phyloP scores from a whole-genome alignment of 2,888 invertebrate genomes.

The Lucinisca nassula region DNA sequence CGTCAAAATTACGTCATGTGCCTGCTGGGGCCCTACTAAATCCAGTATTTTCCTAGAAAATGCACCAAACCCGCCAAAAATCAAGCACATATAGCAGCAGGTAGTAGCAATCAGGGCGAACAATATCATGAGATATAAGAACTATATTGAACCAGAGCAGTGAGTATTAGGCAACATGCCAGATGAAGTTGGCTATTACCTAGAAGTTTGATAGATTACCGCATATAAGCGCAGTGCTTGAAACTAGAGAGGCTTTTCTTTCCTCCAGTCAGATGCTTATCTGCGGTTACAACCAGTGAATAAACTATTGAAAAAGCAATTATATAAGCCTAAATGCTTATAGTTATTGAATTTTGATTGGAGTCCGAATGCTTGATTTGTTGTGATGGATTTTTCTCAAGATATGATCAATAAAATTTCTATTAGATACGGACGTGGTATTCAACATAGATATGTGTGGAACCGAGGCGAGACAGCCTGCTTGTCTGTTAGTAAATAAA shows the following conservation, averaged over 20 bases:
- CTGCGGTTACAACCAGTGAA: background rate
- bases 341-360: background rate
- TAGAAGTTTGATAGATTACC: conserved; percentile 12
- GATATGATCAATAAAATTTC: conserved; percentile 1
- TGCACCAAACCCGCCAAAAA: too few relatives aligned
- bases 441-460: too few relatives aligned
- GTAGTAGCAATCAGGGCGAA: background rate
- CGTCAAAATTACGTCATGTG: too few relatives aligned
- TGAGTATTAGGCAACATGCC: background rate
- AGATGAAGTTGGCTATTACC: background rate
- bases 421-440: background rate
- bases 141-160: background rate
- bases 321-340: background rate
- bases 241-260: background rate
- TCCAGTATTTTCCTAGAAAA: too few relatives aligned
- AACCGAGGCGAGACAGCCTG: background rate
- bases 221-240: background rate
- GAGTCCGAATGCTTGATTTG: background rate
- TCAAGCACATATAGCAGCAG: background rate
- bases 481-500: background rate
- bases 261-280: background rate
- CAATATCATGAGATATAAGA: background rate
- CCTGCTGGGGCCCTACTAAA: too few relatives aligned
- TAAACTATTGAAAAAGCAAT: background rate
- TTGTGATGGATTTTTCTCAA: background rate